Evolutionary conservation across 2,113 vertebrate genomes (phyloP), one percentile per base, ranked within the genome.

Genomic region (Archocentrus centrarchus): DNA sequence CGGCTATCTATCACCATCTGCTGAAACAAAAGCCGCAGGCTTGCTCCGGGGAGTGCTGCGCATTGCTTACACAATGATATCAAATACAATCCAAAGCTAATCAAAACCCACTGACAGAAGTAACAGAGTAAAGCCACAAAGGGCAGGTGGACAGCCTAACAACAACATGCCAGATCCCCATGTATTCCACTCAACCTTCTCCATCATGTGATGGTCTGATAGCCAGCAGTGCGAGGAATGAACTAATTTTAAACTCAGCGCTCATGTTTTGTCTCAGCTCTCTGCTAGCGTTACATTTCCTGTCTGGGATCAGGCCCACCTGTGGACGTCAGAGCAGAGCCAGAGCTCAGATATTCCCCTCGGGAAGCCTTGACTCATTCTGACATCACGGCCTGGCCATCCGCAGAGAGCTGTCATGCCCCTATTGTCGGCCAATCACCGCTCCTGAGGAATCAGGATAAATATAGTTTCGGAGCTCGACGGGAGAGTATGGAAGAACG

Each of bases 271-370:
- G 91, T 90, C 91, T 92, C 86, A 27, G 37, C 82, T 85, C 77
- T 59, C 30, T 37, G 53, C 81, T 73, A 68, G 78, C 53, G 61
- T 82, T 86, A 86, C 90, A 85, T 86, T 92, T 94, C 91, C 89
- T 91, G 92, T 92, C 89, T 84, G 83, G 76, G 79, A 92, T 82
- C 83, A 39, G 82, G 75, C 87, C 73, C 90, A 93, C 93, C 91
- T 94, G 93, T 88, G 87, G 90, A 86, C 44, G 78, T 89, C 86
- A 86, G 73, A 84, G 88, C 39, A 17, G 41, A 88, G 68, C 66
- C 62, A 18, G 66, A 55, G 83, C 87, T 85, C 63, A 82, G 59
- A 83, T 57, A 59, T 78, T 80, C 85, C 83, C 90, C 84, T 70
- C 27, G 2, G 82, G 78, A 86, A 59, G 58, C 77, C 41, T 79